Evolutionary conservation across 2,113 vertebrate genomes (phyloP), one percentile per base, ranked within the genome.

Genomic region (Stigmatopora argus): DNA sequence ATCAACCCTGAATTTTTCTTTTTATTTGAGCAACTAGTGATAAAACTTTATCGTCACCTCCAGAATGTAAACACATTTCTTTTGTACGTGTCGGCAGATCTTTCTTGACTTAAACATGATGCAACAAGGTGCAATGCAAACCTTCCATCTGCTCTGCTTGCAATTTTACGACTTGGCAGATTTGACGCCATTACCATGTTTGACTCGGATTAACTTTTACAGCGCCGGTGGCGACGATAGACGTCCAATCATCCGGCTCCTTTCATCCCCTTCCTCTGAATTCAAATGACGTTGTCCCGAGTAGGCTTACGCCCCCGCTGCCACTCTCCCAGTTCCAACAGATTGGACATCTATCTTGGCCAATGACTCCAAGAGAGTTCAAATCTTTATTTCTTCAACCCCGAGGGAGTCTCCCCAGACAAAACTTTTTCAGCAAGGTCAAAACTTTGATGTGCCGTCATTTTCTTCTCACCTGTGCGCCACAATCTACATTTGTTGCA

Each of bases 401-500:
- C 66, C 21, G 44, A 49, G 0, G 60, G 1, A 64, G 34, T 51
- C 46, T 65, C 55, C 53, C 10, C 9, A 71, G 71, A 64, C 70
- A 17, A 71, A 73, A 79, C 69, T 35, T 49, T 55, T 61, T 19
- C 38, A 21, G 38, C 73, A 63, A 80, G 78, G 75, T 80, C 73
- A 79, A 68, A 77, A 65, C 72, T 56, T 80, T 62, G 66, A 70
- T 74, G 71, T 26, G 0, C 35, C 46, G 71, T 70, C 72, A 51
- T 52, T 55, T 59, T 23, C 19, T 35, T 8, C 55, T 26, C 62
- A 3, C 44, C 6, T 19, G 0, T 53, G 53, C 38, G 3, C 59
- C 59, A 15, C 83, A 56, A 35, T 79, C 74, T 73, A 61, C 68
- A 62, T 31, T 31, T 81, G 80, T 83, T 82, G 69, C 71, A 34